Evolutionary conservation across 2,113 vertebrate genomes (phyloP).

Genomic region (Atractosteus spatula): DNA sequence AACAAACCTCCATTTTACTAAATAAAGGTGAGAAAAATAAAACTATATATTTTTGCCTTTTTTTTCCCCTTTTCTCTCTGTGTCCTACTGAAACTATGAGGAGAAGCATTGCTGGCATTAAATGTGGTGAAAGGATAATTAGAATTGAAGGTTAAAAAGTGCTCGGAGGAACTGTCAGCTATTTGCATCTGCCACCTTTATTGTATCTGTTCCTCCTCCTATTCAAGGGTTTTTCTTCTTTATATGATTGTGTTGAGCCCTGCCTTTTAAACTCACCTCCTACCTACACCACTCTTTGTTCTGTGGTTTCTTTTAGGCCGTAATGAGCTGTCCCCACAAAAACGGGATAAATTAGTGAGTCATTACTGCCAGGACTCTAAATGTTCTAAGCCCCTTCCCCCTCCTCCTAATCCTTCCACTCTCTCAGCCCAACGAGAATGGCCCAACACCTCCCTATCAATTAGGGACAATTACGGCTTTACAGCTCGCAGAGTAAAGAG

Average conservation of each 20-base stretch:
- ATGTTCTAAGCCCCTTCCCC: constrained; percentile 76
- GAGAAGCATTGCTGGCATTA: constrained; percentile 47
- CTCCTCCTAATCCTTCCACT: constrained; percentile 68
- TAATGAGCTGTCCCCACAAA: constrained; percentile 98
- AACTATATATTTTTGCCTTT: too few relatives aligned
- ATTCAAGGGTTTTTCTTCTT: constrained; percentile 65
- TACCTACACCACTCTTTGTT: constrained; percentile 90
- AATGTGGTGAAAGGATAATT: constrained; percentile 56
- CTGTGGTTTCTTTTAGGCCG: constrained; percentile 85
- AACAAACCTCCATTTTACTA: too few relatives aligned
- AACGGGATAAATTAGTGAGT: constrained; percentile 96
- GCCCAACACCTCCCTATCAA: constrained; percentile 96
- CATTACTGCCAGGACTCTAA: constrained; percentile 88
- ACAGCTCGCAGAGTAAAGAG: constrained; percentile 84
- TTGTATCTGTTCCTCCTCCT: constrained; percentile 75
- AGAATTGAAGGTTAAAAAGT: constrained; percentile 55
- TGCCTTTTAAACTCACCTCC: constrained; percentile 98
- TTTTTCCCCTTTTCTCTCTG: constrained; percentile 27
- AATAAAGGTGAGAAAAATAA: too few relatives aligned
- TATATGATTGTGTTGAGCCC: constrained; percentile 75
- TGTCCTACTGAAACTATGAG: constrained; percentile 46
- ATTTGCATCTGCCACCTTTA: constrained; percentile 76
- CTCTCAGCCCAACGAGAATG: constrained; percentile 86
- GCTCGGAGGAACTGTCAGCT: constrained; percentile 60
- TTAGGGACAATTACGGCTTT: constrained; percentile 97